Base-by-base conservation (phyloP, 2,888 invertebrate species). In the Leptopterna dolabrata region DNA sequence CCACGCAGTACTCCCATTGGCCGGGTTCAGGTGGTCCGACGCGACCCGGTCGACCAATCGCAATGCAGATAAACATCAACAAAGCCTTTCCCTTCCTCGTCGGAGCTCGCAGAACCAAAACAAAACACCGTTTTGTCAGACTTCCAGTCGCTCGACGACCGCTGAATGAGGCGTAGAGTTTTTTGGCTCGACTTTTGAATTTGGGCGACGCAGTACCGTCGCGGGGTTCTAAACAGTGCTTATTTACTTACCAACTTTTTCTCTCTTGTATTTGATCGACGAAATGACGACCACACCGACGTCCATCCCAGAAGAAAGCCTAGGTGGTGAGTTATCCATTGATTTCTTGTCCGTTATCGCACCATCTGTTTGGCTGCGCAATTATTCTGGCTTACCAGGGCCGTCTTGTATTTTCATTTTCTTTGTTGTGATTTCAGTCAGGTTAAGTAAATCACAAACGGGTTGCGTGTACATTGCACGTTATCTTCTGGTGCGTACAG, bases 211-310 rank as follows among this genome's bases (percentile, higher is more conserved):
- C n/a, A n/a, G n/a, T n/a, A n/a, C n/a, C n/a, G n/a, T n/a, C n/a
- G n/a, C n/a, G n/a, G 36, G 36, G 36, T 7, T 36, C 7, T 36
- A 2, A 36, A 36, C 36, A 7, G 36, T 4, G 36, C 7, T 36
- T 36, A 36, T 4, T 2, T 36, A 36, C 36, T 36, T 36, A 7
- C n/a, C n/a, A 36, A 36, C 7, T 36, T 2, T 36, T 4, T 7
- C 36, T 7, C 4, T 36, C 7, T 36, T 36, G 36, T 36, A 24
- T 24, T 24, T 24, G 0, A 63, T 55, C 55, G 55, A n/a, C 55
- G 81, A 85, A 71, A 89, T 89, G 88, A 89, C 88, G 36, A 84
- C 87, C n/a, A 89, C 88, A 41, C 88, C 88, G 41, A 89, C 88
- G 27, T 89, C 88, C 19, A 89, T 89, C 71, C 86, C 88, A 16